Percentiles rank a stretch among this genome's conserved stretches.
These are phyloP conservation scores for Cyanoderma ruficeps DNA, from an alignment of 2,113 vertebrate species.

Conservation along the genomic window DNA sequence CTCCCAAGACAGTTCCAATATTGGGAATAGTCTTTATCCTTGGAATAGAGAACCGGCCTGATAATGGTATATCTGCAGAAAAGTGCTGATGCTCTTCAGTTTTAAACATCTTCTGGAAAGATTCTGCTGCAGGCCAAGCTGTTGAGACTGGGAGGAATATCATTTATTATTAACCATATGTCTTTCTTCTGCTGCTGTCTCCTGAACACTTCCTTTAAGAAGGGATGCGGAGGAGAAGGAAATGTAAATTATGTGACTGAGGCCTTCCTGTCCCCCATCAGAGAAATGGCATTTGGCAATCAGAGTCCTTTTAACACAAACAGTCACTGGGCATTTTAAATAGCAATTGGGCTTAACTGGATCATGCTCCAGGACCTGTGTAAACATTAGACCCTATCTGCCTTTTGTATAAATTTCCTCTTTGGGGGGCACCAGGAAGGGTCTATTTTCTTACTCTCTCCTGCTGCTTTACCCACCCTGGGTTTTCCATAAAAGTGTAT, in stretches of 20 bases:
- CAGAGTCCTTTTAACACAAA: background rate
- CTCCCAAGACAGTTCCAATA: background rate
- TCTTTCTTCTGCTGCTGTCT: background rate
- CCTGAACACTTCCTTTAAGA: background rate
- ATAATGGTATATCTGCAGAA: background rate
- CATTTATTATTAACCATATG: background rate
- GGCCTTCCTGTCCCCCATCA: background rate
- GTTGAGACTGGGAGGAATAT: background rate
- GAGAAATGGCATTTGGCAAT: background rate
- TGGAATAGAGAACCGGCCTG: background rate
- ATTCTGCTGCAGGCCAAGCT: background rate
- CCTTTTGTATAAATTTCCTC: background rate
- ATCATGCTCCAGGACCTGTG: background rate
- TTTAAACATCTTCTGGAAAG: background rate
- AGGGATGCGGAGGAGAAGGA: background rate
- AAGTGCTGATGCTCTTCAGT: background rate
- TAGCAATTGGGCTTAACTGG: background rate
- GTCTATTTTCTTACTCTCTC: background rate
- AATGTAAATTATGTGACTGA: background rate
- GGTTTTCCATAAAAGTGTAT: background rate
- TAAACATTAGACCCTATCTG: background rate
- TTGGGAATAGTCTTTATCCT: background rate
- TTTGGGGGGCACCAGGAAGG: background rate
- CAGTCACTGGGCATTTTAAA: background rate
- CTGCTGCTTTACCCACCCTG: background rate